phyloP scores from a whole-genome alignment of 2,113 vertebrate species.

The Podiceps cristatus region DNA sequence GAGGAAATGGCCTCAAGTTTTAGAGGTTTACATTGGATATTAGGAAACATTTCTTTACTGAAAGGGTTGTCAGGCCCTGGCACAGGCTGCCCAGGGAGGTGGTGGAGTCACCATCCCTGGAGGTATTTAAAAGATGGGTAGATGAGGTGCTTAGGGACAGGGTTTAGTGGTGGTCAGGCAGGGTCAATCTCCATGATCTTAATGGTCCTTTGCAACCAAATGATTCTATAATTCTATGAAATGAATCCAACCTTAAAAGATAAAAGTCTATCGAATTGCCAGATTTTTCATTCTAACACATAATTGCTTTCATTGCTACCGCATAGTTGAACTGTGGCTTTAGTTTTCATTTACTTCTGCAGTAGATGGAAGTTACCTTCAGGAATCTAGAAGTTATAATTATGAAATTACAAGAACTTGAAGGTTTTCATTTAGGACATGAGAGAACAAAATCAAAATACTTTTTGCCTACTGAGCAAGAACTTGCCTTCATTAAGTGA shows the following conservation, averaged over 20 bases:
- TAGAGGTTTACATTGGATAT: too few relatives aligned
- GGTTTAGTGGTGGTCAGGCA: too few relatives aligned
- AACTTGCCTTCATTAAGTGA: constrained; percentile 5
- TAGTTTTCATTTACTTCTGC: background rate
- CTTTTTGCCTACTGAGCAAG: background rate
- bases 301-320: background rate
- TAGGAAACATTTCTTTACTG: too few relatives aligned
- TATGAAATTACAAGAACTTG: background rate
- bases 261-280: background rate
- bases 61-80: too few relatives aligned
- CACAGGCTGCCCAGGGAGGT: too few relatives aligned
- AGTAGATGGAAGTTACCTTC: background rate
- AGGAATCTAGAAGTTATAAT: background rate
- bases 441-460: background rate
- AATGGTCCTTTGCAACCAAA: too few relatives aligned
- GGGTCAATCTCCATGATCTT: too few relatives aligned
- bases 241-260: background rate
- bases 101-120: too few relatives aligned
- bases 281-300: background rate
- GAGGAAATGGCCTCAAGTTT: too few relatives aligned
- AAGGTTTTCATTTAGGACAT: background rate
- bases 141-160: too few relatives aligned
- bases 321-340: background rate
- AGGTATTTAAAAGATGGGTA: too few relatives aligned
- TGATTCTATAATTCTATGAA: background rate